A percentile compares a stretch with the other conserved stretches of the same genome.
phyloP scores from a whole-genome alignment of 2,113 vertebrate genomes.

The Stomatorhinus ivindoensis region DNA sequence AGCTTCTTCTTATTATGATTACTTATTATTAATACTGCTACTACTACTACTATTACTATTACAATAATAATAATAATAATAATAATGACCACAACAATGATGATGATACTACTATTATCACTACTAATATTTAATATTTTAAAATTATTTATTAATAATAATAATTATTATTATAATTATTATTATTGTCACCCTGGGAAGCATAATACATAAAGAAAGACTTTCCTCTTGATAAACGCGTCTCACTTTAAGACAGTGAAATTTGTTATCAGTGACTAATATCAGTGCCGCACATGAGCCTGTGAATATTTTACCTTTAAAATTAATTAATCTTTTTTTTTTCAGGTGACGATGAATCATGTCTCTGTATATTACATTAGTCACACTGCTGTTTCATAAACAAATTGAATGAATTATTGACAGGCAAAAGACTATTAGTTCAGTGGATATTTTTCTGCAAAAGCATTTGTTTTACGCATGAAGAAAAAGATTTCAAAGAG shows the following conservation, averaged over 20 bases:
- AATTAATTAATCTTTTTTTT: conserved; percentile 70
- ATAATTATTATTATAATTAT: conserved; percentile 40
- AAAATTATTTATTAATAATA: neutral
- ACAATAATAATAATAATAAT: neutral
- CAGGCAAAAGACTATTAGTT: neutral
- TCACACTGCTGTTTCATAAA: neutral
- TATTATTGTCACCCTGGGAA: conserved; percentile 57
- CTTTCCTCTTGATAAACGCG: conserved; percentile 54
- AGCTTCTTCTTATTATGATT: conserved; percentile 41
- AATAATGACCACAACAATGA: neutral
- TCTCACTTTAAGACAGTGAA: conserved; percentile 64
- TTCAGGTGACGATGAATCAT: conserved; percentile 42
- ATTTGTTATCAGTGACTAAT: conserved; percentile 77
- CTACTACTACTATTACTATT: no score
- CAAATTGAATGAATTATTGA: conserved; percentile 8
- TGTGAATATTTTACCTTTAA: conserved; percentile 66
- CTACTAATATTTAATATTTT: neutral
- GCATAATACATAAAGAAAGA: conserved; percentile 59
- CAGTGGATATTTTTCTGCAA: neutral
- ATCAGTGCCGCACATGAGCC: conserved; percentile 65
- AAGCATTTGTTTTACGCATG: neutral
- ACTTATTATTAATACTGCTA: neutral
- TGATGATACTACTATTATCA: neutral
- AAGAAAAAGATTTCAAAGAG: neutral
- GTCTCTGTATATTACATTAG: conserved; percentile 21